phyloP scores from a whole-genome alignment of 2,797 vertebrate genomes.

The Tokudaia tokunoshimensis region DNA sequence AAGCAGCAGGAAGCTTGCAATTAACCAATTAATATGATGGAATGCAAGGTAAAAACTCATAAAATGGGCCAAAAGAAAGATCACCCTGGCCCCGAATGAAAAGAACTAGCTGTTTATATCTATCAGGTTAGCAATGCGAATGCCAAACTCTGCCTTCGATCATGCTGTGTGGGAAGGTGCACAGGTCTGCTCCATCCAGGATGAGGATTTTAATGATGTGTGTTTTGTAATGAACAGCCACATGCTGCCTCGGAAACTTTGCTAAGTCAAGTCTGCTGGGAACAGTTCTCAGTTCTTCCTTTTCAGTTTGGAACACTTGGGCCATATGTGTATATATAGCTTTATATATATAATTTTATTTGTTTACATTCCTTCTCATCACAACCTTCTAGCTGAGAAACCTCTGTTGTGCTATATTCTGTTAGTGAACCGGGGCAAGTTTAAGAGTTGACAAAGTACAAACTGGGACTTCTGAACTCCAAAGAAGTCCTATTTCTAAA shows the following conservation, averaged over 20 bases:
- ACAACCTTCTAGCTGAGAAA: slow-evolving; percentile 48
- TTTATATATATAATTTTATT: not conserved
- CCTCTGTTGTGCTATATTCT: slow-evolving; percentile 45
- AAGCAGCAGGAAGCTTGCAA: slow-evolving; percentile 18
- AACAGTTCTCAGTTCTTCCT: slow-evolving; percentile 53
- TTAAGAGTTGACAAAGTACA: not conserved
- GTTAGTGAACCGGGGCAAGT: not conserved
- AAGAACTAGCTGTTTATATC: not conserved
- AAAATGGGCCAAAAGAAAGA: not conserved
- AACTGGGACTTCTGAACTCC: not conserved
- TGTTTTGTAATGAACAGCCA: slow-evolving; percentile 70
- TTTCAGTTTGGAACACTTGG: slow-evolving; percentile 74
- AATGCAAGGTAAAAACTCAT: not conserved
- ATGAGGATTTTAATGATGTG: slow-evolving; percentile 32
- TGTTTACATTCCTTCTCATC: slow-evolving; percentile 53
- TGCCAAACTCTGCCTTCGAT: not conserved
- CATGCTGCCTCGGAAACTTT: slow-evolving; percentile 82
- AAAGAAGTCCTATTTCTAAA: not conserved
- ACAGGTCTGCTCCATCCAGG: not conserved
- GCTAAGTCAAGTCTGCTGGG: slow-evolving; percentile 65
- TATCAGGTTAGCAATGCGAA: not conserved
- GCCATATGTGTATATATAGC: not conserved
- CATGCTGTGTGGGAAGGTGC: not conserved
- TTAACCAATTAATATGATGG: slow-evolving; percentile 45
- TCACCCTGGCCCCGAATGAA: not conserved